A percentile compares a stretch with the other conserved stretches of the same genome.
These are phyloP conservation scores for Heliopora coerulea DNA, from an alignment of 92 coral and sea anemone species.

Conservation along the genomic window DNA sequence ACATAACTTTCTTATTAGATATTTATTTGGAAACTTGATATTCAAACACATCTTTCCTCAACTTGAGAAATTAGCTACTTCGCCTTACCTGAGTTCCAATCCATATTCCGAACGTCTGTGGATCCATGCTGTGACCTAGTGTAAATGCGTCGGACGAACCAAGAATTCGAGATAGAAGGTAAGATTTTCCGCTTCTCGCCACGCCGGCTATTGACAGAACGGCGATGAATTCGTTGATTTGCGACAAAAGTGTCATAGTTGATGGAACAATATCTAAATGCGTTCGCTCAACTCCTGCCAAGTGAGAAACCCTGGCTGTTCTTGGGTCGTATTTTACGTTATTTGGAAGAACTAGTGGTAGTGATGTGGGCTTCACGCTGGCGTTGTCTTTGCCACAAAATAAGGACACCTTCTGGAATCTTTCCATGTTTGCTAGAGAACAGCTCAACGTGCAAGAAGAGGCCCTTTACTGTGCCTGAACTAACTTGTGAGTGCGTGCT, in stretches of 20 bases:
- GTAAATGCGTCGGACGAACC: conserved; percentile 72
- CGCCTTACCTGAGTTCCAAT: conserved; percentile 62
- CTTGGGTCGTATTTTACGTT: conserved; percentile 61
- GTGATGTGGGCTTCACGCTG: conserved; percentile 14
- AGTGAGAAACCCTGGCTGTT: conserved; percentile 46
- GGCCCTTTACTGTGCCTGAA: too few species aligned
- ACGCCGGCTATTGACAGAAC: conserved; percentile 89
- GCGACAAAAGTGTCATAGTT: conserved; percentile 53
- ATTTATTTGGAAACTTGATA: too few species aligned
- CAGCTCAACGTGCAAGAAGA: too few species aligned
- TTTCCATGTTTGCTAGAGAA: conserved; percentile 24
- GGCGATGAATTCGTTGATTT: conserved; percentile 65
- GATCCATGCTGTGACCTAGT: conserved; percentile 71
- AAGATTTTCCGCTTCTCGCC: conserved; percentile 80
- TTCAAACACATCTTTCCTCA: too few species aligned
- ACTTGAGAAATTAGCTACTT: conserved; percentile 47
- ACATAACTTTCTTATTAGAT: too few species aligned
- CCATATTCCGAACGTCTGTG: conserved; percentile 91
- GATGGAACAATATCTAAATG: conserved; percentile 52
- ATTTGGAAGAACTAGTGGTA: conserved; percentile 71
- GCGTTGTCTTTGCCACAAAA: background rate
- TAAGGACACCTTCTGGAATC: conserved; percentile 6
- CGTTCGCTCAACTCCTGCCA: conserved; percentile 40
- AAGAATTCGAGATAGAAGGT: conserved; percentile 65
- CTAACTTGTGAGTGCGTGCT: too few species aligned